Evolutionary conservation across 2,888 invertebrate genomes (phyloP).

Genomic region (Drosophila meridionalis): DNA sequence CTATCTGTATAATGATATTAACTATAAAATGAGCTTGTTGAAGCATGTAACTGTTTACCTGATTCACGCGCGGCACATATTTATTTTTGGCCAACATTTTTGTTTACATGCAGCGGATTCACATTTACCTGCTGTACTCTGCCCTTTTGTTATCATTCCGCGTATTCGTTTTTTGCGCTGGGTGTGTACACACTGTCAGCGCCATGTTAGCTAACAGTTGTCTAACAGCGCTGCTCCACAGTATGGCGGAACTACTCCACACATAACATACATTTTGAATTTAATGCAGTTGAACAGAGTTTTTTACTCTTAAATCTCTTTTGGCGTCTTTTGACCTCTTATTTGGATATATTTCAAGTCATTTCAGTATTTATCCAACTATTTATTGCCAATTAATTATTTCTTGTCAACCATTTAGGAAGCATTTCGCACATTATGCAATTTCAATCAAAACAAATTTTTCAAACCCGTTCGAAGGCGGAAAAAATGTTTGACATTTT

Average conservation of each 20-base stretch:
- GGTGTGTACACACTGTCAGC: constrained; percentile 21
- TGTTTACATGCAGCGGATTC: constrained; percentile 43
- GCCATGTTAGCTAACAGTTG: neutral
- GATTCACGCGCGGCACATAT: constrained; percentile 86
- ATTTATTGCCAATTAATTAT: constrained; percentile 31
- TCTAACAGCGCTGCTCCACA: constrained; percentile 15
- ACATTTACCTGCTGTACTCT: constrained; percentile 59
- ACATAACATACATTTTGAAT: neutral
- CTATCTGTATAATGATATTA: constrained; percentile 86
- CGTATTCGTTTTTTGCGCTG: neutral
- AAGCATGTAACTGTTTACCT: constrained; percentile 72
- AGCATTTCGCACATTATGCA: constrained; percentile 57
- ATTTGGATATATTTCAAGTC: neutral
- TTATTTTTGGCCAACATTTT: constrained; percentile 78
- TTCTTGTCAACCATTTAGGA: constrained; percentile 57
- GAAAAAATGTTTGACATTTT: constrained; percentile 53
- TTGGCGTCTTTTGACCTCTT: constrained; percentile 10
- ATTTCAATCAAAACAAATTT: constrained; percentile 57
- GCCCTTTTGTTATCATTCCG: constrained; percentile 53
- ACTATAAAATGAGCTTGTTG: neutral
- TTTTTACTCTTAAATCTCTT: neutral
- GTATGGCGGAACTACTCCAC: neutral
- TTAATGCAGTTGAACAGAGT: neutral
- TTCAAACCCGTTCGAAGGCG: constrained; percentile 54
- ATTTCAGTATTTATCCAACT: constrained; percentile 23